A percentile compares a stretch with the other conserved stretches of the same genome.
These are phyloP conservation scores for Datnioides undecimradiatus DNA, from an alignment of 2,113 vertebrate genomes.

Conservation along the genomic window DNA sequence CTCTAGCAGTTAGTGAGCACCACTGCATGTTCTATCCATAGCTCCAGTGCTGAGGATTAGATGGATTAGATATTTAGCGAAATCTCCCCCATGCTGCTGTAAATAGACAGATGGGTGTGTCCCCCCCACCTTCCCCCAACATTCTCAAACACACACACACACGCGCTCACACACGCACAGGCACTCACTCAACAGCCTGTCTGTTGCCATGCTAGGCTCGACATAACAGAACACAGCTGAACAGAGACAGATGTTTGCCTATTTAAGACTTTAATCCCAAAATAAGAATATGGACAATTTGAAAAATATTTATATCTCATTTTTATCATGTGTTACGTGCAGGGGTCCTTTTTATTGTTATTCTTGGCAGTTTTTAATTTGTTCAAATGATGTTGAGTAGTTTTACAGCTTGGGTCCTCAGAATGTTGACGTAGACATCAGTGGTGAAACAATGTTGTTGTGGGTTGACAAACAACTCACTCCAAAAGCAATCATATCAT, in stretches of 20 bases:
- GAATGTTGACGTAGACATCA: not conserved
- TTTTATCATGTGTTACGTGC: not conserved
- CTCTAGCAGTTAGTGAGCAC: slow-evolving; percentile 44
- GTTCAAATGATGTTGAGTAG: not conserved
- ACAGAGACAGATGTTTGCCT: slow-evolving; percentile 30
- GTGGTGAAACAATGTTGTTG: not conserved
- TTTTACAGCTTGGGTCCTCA: not conserved
- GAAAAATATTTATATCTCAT: not conserved
- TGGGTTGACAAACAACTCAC: not conserved
- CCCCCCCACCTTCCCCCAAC: slow-evolving; percentile 34
- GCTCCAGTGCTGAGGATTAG: slow-evolving; percentile 70
- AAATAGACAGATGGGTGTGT: slow-evolving; percentile 80
- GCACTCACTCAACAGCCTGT: not conserved
- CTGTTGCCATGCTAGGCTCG: slow-evolving; percentile 16
- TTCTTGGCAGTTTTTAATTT: not conserved
- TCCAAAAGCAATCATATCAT: not conserved
- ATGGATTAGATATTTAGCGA: slow-evolving; percentile 80
- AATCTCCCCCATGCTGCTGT: slow-evolving; percentile 71
- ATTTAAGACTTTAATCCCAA: slow-evolving; percentile 8
- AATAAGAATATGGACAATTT: not conserved
- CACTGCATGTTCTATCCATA: slow-evolving; percentile 26
- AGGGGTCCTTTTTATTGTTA: not conserved
- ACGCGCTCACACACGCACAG: slow-evolving; percentile 8
- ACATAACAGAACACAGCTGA: not conserved
- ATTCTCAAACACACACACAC: slow-evolving; percentile 5